These are phyloP conservation scores for Spheniscus humboldti DNA, from an alignment of 2,797 vertebrate species.

Conservation along the genomic window DNA sequence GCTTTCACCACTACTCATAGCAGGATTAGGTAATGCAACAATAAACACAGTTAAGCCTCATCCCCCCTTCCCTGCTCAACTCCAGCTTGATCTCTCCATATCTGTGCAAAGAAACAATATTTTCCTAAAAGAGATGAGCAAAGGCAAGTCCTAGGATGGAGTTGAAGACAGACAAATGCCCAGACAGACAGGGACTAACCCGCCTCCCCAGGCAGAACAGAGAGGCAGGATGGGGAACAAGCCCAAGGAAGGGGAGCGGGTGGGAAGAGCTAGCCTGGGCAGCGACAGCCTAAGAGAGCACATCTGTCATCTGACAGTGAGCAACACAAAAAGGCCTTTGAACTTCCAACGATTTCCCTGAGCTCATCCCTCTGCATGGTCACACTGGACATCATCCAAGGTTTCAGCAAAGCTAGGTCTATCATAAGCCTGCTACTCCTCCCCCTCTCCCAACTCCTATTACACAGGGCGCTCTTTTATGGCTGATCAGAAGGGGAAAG, in stretches of 20 bases:
- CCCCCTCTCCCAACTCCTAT: constrained; percentile 48
- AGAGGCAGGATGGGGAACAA: neutral
- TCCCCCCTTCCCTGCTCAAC: neutral
- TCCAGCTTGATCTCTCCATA: neutral
- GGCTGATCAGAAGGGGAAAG: neutral
- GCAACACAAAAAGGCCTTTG: constrained; percentile 56
- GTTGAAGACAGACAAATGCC: neutral
- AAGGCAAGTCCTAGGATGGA: neutral
- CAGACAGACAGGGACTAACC: neutral
- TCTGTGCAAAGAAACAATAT: neutral
- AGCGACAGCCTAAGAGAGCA: neutral
- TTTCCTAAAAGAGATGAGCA: neutral
- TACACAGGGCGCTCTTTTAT: constrained; percentile 43
- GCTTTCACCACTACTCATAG: neutral
- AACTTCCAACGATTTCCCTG: constrained; percentile 48
- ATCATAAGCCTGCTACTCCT: neutral
- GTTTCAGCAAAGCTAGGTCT: constrained; percentile 43
- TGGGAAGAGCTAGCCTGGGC: neutral
- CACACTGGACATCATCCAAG: constrained; percentile 53
- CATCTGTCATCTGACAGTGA: constrained; percentile 10
- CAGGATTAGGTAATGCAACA: neutral
- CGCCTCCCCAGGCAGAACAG: neutral
- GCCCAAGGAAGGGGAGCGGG: neutral
- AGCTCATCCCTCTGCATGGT: constrained; percentile 51
- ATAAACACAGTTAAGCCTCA: neutral